A percentile compares a stretch with the other conserved stretches of the same genome.
These are phyloP conservation scores for Lasioglossum calceatum DNA, from an alignment of 2,888 invertebrate species.

Conservation along the genomic window DNA sequence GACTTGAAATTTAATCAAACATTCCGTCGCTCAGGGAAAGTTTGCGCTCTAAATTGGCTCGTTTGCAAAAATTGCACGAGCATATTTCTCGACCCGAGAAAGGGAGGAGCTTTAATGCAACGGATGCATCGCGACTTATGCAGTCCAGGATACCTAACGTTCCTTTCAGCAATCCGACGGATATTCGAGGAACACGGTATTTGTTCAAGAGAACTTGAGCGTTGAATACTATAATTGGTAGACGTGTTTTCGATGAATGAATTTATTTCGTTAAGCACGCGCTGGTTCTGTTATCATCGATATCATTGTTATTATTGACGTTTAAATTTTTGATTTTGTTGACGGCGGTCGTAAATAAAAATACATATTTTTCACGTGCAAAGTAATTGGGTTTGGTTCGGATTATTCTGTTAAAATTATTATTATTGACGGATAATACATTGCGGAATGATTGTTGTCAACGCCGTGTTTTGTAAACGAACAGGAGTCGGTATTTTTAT, in stretches of 20 bases:
- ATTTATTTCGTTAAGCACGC: background rate
- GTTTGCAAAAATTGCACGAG: slow-evolving; percentile 2
- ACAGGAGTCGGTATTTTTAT: background rate
- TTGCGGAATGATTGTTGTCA: background rate
- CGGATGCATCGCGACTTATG: background rate
- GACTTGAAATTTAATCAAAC: slow-evolving; percentile 18
- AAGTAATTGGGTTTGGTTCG: background rate
- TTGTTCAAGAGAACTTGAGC: background rate
- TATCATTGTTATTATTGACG: background rate
- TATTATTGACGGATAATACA: background rate
- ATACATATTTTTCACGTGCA: background rate
- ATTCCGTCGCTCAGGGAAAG: slow-evolving; percentile 1
- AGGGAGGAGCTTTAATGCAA: background rate
- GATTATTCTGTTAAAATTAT: background rate
- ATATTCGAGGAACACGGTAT: background rate
- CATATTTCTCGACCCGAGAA: background rate
- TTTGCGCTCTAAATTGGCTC: slow-evolving; percentile 1
- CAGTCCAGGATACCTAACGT: background rate
- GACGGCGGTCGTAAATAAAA: background rate
- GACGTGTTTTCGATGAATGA: background rate
- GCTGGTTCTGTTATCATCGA: background rate
- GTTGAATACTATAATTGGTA: background rate
- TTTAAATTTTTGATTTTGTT: background rate
- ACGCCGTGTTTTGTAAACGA: background rate
- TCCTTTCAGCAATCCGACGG: background rate